These are phyloP conservation scores for Leptosomus discolor DNA, from an alignment of 2,113 vertebrate genomes.

Conservation along the genomic window DNA sequence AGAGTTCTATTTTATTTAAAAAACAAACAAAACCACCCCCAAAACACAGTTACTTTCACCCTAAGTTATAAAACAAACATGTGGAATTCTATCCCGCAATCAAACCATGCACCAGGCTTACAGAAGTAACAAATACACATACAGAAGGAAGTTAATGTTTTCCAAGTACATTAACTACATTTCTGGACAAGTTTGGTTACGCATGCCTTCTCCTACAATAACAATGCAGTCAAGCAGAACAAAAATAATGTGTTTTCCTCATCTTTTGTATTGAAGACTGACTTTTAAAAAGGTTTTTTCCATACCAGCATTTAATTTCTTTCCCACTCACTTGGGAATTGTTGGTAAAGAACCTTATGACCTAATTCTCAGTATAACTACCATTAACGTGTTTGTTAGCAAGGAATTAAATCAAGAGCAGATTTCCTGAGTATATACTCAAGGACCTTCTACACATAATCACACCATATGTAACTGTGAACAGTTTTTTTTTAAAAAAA, in stretches of 20 bases:
- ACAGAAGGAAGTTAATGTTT: slow-evolving; percentile 49
- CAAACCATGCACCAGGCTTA: not conserved
- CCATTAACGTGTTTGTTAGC: not conserved
- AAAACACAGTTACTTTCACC: not conserved
- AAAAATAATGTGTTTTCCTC: slow-evolving; percentile 12
- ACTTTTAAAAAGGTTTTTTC: not conserved
- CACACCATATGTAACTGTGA: not conserved
- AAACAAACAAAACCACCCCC: not conserved
- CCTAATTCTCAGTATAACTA: not conserved
- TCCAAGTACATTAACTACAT: not conserved
- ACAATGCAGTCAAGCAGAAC: not conserved
- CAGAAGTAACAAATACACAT: not conserved
- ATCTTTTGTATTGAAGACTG: not conserved
- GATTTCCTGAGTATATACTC: not conserved
- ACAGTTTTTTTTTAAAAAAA: not conserved
- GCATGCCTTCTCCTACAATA: not conserved
- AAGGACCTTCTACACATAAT: not conserved
- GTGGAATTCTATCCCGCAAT: not conserved
- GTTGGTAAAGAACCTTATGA: not conserved
- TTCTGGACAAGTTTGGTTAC: slow-evolving; percentile 8
- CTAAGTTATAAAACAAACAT: not conserved
- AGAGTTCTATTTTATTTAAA: not conserved
- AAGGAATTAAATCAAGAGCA: not conserved
- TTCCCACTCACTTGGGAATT: not conserved
- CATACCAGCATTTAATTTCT: not conserved